Evolutionary conservation across 2,797 vertebrate genomes (phyloP).

Genomic region (Nyctalus aviator): DNA sequence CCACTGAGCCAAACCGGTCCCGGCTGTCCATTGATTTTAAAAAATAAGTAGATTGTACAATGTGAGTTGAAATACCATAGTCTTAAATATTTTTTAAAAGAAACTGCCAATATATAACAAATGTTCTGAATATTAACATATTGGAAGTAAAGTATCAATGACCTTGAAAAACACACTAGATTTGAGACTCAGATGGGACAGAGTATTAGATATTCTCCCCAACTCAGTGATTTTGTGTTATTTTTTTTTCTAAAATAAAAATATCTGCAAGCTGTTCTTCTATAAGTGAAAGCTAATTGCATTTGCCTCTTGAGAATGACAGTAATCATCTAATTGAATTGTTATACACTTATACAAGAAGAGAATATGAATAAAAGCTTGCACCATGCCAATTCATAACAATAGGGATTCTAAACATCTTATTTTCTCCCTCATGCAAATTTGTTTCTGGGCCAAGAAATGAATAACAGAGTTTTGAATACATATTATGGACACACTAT

Average conservation of each 20-base stretch:
- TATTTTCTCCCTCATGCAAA: not conserved
- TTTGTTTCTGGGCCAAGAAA: not conserved
- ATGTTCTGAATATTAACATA: not conserved
- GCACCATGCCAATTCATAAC: not conserved
- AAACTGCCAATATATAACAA: not conserved
- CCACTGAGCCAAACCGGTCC: too few relatives aligned
- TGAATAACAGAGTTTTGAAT: not conserved
- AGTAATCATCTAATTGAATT: not conserved
- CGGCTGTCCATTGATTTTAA: not conserved
- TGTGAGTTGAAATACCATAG: not conserved
- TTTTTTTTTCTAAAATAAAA: conserved; percentile 10
- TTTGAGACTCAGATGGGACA: not conserved
- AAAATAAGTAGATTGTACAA: not conserved
- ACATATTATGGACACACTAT: not conserved
- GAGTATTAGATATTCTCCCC: not conserved
- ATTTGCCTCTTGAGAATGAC: not conserved
- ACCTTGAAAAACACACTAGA: not conserved
- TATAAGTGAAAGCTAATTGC: not conserved
- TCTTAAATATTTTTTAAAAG: not conserved
- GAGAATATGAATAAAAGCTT: not conserved
- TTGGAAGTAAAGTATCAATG: not conserved
- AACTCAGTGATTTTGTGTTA: not conserved
- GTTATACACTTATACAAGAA: not conserved
- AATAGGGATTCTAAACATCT: not conserved
- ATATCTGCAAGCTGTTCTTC: not conserved